phyloP scores from a whole-genome alignment of 2,888 invertebrate species.

The Ceraclea dissimilis region DNA sequence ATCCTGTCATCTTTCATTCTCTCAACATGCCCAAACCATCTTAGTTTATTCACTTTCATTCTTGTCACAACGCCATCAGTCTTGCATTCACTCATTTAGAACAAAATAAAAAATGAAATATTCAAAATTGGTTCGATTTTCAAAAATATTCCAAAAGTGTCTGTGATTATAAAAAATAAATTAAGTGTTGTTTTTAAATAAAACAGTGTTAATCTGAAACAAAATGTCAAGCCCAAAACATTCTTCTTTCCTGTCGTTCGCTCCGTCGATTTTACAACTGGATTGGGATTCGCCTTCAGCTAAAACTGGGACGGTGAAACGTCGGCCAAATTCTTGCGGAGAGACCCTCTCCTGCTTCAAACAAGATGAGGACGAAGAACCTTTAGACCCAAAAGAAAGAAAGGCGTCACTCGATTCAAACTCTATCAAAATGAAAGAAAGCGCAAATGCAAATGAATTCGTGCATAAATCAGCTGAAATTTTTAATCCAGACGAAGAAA shows the following conservation, averaged over 20 bases:
- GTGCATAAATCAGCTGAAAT: not conserved
- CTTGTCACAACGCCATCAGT: no score
- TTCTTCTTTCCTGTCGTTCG: constrained; percentile 40
- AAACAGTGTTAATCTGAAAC: constrained; percentile 6
- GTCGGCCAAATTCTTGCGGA: constrained; percentile 51
- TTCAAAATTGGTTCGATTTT: no score
- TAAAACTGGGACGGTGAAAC: constrained; percentile 64
- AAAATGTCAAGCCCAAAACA: constrained; percentile 49
- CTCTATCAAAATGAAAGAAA: not conserved
- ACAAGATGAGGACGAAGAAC: constrained; percentile 1
- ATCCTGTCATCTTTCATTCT: no score
- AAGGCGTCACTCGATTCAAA: constrained; percentile 20
- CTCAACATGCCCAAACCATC: no score
- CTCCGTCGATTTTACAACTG: constrained; percentile 39
- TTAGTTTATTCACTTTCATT: no score
- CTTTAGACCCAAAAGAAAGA: constrained; percentile 7
- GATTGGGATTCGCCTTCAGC: constrained; percentile 70
- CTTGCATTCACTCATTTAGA: no score
- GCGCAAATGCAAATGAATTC: not conserved
- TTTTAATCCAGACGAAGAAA: not conserved
- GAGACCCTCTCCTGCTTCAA: constrained; percentile 16
- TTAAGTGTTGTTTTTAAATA: no score
- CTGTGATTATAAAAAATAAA: no score
- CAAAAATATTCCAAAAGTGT: no score
- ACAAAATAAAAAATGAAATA: no score